phyloP scores from a whole-genome alignment of 2,113 vertebrate species.

The Rhinolophus ferrumequinum region DNA sequence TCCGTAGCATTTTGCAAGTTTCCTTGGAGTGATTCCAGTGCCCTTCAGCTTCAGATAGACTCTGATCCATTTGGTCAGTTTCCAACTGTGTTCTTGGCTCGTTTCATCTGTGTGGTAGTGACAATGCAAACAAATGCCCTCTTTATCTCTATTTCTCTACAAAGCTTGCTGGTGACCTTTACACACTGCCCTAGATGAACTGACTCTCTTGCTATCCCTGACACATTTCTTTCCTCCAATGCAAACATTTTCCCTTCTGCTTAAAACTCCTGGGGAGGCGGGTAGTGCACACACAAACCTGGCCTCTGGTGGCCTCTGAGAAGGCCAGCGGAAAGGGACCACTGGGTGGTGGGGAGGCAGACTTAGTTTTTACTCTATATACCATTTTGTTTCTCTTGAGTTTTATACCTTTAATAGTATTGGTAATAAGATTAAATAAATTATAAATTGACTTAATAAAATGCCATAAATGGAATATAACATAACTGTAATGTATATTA shows the following conservation, averaged over 20 bases:
- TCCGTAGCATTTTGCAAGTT: neutral
- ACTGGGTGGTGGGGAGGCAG: neutral
- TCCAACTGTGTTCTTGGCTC: neutral
- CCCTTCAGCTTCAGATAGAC: neutral
- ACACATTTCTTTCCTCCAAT: neutral
- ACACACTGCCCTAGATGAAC: neutral
- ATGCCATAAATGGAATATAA: neutral
- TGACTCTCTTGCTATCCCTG: neutral
- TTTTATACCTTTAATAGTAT: slow-evolving; percentile 8
- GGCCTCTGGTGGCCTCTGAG: neutral
- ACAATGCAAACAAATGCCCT: neutral
- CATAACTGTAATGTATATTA: neutral
- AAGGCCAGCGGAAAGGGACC: neutral
- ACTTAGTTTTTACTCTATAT: neutral
- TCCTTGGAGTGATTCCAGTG: neutral
- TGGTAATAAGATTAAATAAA: slow-evolving; percentile 33
- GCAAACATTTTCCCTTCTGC: neutral
- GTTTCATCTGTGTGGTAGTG: neutral
- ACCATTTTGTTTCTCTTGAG: neutral
- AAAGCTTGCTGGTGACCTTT: neutral
- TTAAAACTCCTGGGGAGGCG: neutral
- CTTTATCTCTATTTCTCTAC: neutral
- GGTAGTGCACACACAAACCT: neutral
- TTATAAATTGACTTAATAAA: neutral
- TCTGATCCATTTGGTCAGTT: neutral